Conservation (phyloP, 2,888 invertebrate genomes). For the Sinotaia quadrata region DNA sequence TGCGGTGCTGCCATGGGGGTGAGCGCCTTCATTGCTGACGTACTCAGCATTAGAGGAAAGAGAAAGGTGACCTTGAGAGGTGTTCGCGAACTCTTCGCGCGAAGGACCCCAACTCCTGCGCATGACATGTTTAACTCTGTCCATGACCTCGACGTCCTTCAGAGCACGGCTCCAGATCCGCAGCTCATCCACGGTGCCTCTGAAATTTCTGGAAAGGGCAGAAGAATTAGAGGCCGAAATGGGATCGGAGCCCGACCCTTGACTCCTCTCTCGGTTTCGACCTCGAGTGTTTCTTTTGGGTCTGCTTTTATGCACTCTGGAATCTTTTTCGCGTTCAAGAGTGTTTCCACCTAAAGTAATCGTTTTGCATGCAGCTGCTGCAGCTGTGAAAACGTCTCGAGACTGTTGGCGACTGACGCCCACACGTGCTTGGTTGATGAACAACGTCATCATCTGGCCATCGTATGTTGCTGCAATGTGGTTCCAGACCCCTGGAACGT, state of each 20-base stretch:
- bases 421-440: conserved; percentile 57
- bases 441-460: conserved; percentile 49
- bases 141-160: conserved; percentile 49
- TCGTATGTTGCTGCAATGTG: conserved; percentile 59
- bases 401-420: conserved; percentile 44
- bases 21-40: too few species aligned
- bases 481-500: conserved; percentile 51
- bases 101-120: background rate
- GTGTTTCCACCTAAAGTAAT: conserved; percentile 55
- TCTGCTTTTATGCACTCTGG: background rate
- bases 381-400: conserved; percentile 45
- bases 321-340: background rate
- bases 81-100: background rate
- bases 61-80: background rate
- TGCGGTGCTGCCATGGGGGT: background rate
- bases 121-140: conserved; percentile 33
- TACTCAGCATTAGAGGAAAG: background rate
- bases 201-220: conserved; percentile 35
- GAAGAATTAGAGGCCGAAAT: background rate
- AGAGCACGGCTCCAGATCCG: conserved; percentile 49
- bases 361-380: conserved; percentile 44
- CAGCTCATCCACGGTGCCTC: conserved; percentile 56
- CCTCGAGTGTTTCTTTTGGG: background rate
- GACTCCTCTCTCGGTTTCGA: conserved; percentile 5
- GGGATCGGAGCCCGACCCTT: too few species aligned